Evolutionary conservation across 2,888 invertebrate genomes (phyloP).

Genomic region (Heliconius cydno): DNA sequence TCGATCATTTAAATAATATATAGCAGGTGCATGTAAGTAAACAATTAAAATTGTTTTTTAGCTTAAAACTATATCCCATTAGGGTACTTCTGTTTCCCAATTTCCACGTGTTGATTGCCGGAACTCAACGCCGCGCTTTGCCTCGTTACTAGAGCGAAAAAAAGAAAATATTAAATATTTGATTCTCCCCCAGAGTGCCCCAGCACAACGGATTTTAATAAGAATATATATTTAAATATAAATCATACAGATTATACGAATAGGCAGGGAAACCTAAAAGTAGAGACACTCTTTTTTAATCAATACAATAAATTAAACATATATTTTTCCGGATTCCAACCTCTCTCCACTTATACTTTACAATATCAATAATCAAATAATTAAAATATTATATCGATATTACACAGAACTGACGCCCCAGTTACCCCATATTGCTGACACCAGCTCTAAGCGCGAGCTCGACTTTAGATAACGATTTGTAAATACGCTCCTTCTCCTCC

Average conservation of each 20-base stretch:
- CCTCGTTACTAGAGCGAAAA: neutral
- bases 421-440: slow-evolving; percentile 22
- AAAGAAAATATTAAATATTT: neutral
- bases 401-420: neutral
- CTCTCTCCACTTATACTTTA: neutral
- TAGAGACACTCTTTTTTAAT: too few relatives aligned
- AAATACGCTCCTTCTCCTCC: slow-evolving; percentile 35
- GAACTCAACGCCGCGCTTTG: neutral
- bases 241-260: too few relatives aligned
- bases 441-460: slow-evolving; percentile 11
- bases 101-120: neutral
- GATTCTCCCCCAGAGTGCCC: too few relatives aligned
- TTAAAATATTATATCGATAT: neutral
- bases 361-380: neutral
- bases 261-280: too few relatives aligned
- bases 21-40: too few relatives aligned
- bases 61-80: too few relatives aligned
- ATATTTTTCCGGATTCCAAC: neutral
- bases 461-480: slow-evolving; percentile 46
- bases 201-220: too few relatives aligned
- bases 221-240: too few relatives aligned
- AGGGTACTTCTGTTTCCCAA: neutral
- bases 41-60: too few relatives aligned
- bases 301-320: too few relatives aligned
- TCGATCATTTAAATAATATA: too few relatives aligned